A percentile compares a stretch with the other conserved stretches of the same genome.
Evolutionary conservation across 2,797 vertebrate species (phyloP).

Genomic region (Brachyrhaphis roseni): DNA sequence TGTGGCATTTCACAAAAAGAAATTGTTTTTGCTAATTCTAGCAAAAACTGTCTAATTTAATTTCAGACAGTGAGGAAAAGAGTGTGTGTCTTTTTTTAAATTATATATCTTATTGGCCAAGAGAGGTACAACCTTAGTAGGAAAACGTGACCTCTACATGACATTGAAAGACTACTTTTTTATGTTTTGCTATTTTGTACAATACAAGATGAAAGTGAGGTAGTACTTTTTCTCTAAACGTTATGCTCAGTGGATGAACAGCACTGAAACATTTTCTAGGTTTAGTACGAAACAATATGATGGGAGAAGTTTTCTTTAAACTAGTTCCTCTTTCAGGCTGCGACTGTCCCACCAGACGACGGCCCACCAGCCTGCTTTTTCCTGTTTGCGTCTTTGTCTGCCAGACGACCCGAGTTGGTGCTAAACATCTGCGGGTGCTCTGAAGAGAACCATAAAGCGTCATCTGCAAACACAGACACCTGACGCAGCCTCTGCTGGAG

Average conservation of each 20-base stretch:
- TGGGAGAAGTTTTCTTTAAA: constrained; percentile 12
- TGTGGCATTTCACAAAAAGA: neutral
- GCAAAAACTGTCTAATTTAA: neutral
- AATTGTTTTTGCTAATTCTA: neutral
- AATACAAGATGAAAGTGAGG: neutral
- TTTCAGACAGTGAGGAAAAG: neutral
- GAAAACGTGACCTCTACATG: neutral
- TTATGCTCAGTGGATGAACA: neutral
- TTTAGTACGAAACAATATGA: neutral
- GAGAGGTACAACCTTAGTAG: neutral
- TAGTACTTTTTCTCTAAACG: neutral
- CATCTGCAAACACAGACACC: constrained; percentile 41
- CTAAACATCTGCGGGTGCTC: constrained; percentile 31
- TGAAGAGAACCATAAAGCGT: constrained; percentile 29
- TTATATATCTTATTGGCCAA: neutral
- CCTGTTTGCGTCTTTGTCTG: constrained; percentile 10
- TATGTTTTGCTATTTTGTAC: neutral
- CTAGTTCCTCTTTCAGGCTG: constrained; percentile 40
- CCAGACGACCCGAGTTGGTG: neutral
- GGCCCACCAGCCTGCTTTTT: constrained; percentile 5
- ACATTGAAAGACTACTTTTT: neutral
- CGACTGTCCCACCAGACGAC: constrained; percentile 18
- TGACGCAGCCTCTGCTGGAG: neutral
- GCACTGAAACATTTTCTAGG: neutral
- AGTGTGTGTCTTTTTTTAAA: neutral